Percentiles rank a stretch among this genome's conserved stretches.
Conservation (phyloP, 2,888 invertebrate genomes). For the Stictocephala bisonia region DNA sequence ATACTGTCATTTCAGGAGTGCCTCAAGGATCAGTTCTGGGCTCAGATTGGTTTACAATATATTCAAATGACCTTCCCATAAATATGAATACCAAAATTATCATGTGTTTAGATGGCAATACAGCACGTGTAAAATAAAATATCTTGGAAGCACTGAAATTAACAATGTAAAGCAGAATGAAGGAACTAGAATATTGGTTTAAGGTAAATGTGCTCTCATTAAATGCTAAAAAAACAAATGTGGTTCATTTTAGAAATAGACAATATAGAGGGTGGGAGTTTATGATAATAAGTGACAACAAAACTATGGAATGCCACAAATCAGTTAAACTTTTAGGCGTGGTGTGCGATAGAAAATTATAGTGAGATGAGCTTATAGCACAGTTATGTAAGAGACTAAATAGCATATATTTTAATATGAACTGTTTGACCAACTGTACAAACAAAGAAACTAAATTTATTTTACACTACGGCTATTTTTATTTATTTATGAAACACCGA, state of each 20-base stretch:
- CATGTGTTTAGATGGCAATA: constrained; percentile 9
- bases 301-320: background rate
- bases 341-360: background rate
- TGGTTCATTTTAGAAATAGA: constrained; percentile 7
- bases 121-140: background rate
- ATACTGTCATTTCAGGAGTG: background rate
- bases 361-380: background rate
- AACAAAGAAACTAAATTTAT: too few species aligned
- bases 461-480: too few species aligned
- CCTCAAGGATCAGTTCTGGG: constrained; percentile 29
- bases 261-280: background rate
- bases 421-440: background rate
- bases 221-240: constrained; percentile 2
- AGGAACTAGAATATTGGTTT: constrained; percentile 14
- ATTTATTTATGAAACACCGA: too few species aligned
- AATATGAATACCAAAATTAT: constrained; percentile 3
- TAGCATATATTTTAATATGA: constrained; percentile 1
- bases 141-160: background rate
- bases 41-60: constrained; percentile 13
- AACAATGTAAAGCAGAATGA: background rate
- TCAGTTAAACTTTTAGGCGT: constrained; percentile 12
- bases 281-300: background rate
- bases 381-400: constrained; percentile 1
- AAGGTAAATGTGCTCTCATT: background rate
- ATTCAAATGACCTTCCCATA: constrained; percentile 5